These are phyloP conservation scores for Dasypolia templi DNA, from an alignment of 2,888 invertebrate genomes.

Conservation along the genomic window DNA sequence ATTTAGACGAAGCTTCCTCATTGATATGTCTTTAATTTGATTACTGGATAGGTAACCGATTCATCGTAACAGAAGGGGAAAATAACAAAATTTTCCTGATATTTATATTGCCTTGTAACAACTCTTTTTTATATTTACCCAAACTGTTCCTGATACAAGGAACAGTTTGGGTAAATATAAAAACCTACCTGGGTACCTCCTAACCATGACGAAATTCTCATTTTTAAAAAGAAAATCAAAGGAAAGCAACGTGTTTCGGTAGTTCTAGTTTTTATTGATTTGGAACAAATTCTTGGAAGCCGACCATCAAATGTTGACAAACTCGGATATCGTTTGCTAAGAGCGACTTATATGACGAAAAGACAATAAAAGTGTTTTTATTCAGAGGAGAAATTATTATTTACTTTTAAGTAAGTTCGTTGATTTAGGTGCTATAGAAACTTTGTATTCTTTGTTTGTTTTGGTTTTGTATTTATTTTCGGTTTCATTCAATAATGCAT, in stretches of 20 bases:
- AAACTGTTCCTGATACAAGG: background rate
- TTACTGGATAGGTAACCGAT: background rate
- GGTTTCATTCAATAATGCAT: no score
- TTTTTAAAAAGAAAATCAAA: conserved; percentile 21
- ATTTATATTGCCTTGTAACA: background rate
- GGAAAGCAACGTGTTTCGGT: conserved; percentile 27
- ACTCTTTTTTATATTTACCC: background rate
- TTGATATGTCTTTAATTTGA: background rate
- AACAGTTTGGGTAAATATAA: no score
- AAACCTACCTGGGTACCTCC: no score
- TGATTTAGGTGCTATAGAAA: no score
- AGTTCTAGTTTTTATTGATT: conserved; percentile 70
- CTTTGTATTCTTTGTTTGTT: no score
- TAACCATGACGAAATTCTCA: background rate
- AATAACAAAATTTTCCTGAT: background rate
- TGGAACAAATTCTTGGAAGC: conserved; percentile 67
- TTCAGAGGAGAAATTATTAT: background rate
- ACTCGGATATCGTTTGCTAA: conserved; percentile 53
- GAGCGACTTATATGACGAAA: conserved; percentile 43
- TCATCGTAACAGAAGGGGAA: background rate
- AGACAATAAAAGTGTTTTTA: background rate
- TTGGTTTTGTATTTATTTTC: no score
- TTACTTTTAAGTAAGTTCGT: no score
- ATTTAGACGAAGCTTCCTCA: background rate
- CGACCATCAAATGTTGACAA: conserved; percentile 66